A percentile compares a stretch with the other conserved stretches of the same genome.
phyloP scores from a whole-genome alignment of 2,113 vertebrate genomes.

The Gnathonemus longibarbis region DNA sequence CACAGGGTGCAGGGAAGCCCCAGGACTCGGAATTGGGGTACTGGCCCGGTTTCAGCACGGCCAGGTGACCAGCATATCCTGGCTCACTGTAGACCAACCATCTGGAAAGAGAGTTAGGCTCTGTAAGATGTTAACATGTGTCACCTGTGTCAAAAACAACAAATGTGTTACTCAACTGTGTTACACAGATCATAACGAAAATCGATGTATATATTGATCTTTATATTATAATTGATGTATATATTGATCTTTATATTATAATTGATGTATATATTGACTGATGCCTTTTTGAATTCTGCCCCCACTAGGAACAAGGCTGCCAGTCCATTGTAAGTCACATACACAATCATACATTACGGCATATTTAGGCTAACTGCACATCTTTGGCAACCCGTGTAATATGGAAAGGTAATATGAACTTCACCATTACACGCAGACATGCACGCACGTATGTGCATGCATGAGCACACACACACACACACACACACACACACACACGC shows the following conservation, averaged over 20 bases:
- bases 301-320: neutral
- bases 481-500: neutral
- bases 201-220: neutral
- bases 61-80: slow-evolving; percentile 74
- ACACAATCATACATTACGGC: neutral
- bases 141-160: neutral
- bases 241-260: neutral
- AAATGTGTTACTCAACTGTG: neutral
- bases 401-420: neutral
- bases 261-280: no score
- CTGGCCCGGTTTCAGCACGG: slow-evolving; percentile 75
- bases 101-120: slow-evolving; percentile 44
- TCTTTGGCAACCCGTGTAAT: neutral
- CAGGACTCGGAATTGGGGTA: slow-evolving; percentile 80
- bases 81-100: slow-evolving; percentile 89
- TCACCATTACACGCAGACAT: neutral
- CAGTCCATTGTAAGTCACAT: neutral
- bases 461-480: neutral
- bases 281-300: neutral
- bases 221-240: neutral
- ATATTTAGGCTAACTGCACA: neutral
- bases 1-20: slow-evolving; percentile 72
- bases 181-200: neutral
- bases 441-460: neutral
- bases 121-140: neutral